Conservation (phyloP, 2,113 vertebrate genomes). For the Lepisosteus oculatus region DNA sequence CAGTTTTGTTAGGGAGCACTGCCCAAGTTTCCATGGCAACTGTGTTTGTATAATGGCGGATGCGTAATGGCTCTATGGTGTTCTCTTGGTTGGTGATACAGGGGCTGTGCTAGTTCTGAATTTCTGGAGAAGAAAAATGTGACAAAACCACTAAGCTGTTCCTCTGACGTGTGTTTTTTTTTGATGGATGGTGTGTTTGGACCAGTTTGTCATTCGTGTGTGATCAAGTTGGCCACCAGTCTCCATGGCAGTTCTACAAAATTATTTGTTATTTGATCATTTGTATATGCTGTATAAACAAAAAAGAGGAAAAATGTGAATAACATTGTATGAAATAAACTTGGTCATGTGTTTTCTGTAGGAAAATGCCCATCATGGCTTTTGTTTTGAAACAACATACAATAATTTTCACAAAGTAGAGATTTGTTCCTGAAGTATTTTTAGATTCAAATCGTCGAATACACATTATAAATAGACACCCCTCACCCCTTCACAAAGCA, state of each 20-base stretch:
- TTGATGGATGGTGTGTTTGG: constrained; percentile 53
- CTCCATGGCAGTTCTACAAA: constrained; percentile 61
- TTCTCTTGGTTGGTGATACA: neutral
- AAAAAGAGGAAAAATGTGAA: constrained; percentile 60
- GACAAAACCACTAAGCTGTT: constrained; percentile 49
- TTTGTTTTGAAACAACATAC: neutral
- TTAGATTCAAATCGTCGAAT: no score
- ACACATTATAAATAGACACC: no score
- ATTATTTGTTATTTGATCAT: constrained; percentile 67
- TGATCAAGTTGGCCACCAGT: constrained; percentile 53
- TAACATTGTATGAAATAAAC: constrained; percentile 73
- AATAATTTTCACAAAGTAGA: no score
- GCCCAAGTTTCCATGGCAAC: constrained; percentile 27
- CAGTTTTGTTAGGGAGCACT: neutral
- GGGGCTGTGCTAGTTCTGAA: constrained; percentile 7
- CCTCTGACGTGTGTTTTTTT: constrained; percentile 36
- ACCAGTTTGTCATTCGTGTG: constrained; percentile 52
- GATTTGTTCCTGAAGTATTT: no score
- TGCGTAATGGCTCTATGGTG: constrained; percentile 1
- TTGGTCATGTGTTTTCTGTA: constrained; percentile 73
- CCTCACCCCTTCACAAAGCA: no score
- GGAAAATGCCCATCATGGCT: constrained; percentile 19
- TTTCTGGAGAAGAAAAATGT: constrained; percentile 6
- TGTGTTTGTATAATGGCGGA: constrained; percentile 15
- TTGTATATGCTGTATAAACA: constrained; percentile 79